Conservation (phyloP, 2,113 vertebrate genomes). For the Gymnobelideus leadbeateri region DNA sequence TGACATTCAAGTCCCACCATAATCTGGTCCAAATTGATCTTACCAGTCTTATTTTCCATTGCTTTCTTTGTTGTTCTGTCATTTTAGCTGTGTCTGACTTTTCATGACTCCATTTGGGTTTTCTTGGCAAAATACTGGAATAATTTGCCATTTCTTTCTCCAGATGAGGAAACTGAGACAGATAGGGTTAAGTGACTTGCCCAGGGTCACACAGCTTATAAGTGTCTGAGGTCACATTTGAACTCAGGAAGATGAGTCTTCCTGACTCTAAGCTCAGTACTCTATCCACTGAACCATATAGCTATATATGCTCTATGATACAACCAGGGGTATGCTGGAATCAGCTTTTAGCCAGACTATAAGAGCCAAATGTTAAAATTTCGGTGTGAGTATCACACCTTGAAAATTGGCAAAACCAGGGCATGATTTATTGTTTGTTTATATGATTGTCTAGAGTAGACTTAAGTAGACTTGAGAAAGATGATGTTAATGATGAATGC, state of each 20-base stretch:
- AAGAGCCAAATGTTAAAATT: not conserved
- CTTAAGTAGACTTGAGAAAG: not conserved
- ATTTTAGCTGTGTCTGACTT: too few relatives aligned
- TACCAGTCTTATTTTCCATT: not conserved
- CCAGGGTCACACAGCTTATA: not conserved
- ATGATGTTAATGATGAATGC: not conserved
- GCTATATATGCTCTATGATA: not conserved
- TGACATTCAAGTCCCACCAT: not conserved
- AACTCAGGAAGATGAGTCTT: not conserved
- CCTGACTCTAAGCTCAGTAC: not conserved
- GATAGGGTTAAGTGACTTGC: too few relatives aligned
- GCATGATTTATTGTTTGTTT: not conserved
- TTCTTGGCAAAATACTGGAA: too few relatives aligned
- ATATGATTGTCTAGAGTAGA: not conserved
- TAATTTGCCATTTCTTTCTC: too few relatives aligned
- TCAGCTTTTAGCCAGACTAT: not conserved
- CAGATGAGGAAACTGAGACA: too few relatives aligned
- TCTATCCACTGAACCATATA: not conserved
- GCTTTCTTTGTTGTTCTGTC: too few relatives aligned
- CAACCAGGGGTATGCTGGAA: not conserved
- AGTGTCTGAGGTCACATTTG: not conserved
- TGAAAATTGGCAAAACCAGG: not conserved
- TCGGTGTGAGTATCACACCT: not conserved
- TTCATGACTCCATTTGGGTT: too few relatives aligned
- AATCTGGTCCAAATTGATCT: not conserved